Percentiles rank a stretch among this genome's conserved stretches.
Evolutionary conservation across 2,113 vertebrate genomes (phyloP).

Genomic region (Echinops telfairi): DNA sequence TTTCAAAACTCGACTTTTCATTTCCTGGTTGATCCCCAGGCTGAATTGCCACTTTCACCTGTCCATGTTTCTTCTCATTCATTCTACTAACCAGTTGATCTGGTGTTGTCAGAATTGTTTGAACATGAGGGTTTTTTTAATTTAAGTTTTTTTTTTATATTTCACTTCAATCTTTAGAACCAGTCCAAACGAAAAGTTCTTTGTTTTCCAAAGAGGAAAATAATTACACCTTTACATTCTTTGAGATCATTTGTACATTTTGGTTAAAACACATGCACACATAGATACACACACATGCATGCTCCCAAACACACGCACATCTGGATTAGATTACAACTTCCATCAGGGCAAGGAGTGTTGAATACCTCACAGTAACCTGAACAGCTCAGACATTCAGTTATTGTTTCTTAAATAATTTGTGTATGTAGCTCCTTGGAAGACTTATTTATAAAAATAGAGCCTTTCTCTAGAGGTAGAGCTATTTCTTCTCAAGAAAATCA

Average conservation of each 20-base stretch:
- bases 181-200: background rate
- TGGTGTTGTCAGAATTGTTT: background rate
- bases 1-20: background rate
- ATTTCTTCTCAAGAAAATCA: background rate
- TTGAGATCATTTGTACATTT: background rate
- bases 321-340: background rate
- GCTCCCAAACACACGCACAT: too few species aligned
- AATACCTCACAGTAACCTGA: background rate
- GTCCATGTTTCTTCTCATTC: background rate
- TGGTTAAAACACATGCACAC: background rate
- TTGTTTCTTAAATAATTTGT: background rate
- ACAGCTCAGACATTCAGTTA: background rate
- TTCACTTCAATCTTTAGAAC: background rate
- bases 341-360: background rate
- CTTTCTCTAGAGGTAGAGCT: background rate
- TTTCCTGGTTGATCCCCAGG: background rate
- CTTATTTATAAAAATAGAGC: slow-evolving; percentile 23
- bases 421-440: background rate
- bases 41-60: background rate
- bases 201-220: background rate
- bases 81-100: background rate
- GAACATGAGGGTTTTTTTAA: background rate
- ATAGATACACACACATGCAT: background rate
- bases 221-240: background rate
- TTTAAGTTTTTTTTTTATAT: background rate